Conservation (phyloP, 2,113 vertebrate genomes). For the Sardina pilchardus region DNA sequence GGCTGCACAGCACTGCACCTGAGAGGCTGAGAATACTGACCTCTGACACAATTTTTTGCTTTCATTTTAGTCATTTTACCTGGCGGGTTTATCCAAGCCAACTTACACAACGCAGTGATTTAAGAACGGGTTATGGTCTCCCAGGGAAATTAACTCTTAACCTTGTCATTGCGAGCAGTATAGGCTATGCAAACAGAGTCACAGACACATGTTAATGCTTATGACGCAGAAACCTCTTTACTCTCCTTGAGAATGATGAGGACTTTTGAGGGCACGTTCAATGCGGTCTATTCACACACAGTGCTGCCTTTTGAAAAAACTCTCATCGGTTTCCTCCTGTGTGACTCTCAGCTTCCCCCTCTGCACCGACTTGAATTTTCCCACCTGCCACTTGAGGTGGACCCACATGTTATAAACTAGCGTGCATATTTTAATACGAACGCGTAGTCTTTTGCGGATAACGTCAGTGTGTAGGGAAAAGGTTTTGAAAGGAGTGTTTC, state of each 20-base stretch:
- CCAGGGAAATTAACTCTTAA: background rate
- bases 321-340: background rate
- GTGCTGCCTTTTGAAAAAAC: background rate
- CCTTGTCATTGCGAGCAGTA: background rate
- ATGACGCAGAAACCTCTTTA: background rate
- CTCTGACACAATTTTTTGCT: background rate
- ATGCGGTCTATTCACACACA: background rate
- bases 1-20: background rate
- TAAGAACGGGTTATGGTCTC: background rate
- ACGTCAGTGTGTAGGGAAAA: conserved; percentile 70
- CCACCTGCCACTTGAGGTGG: conserved; percentile 47
- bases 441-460: conserved; percentile 66
- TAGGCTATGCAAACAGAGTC: background rate
- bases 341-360: conserved; percentile 43
- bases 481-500: conserved; percentile 69
- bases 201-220: conserved; percentile 10
- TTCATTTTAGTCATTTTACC: background rate
- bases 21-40: background rate
- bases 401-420: conserved; percentile 67
- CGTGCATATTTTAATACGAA: conserved; percentile 61
- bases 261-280: background rate
- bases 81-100: background rate
- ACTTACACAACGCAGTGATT: background rate
- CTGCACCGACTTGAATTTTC: conserved; percentile 39
- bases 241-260: background rate